Evolutionary conservation across 2,797 vertebrate species (phyloP).

Genomic region (Nannoperca australis): DNA sequence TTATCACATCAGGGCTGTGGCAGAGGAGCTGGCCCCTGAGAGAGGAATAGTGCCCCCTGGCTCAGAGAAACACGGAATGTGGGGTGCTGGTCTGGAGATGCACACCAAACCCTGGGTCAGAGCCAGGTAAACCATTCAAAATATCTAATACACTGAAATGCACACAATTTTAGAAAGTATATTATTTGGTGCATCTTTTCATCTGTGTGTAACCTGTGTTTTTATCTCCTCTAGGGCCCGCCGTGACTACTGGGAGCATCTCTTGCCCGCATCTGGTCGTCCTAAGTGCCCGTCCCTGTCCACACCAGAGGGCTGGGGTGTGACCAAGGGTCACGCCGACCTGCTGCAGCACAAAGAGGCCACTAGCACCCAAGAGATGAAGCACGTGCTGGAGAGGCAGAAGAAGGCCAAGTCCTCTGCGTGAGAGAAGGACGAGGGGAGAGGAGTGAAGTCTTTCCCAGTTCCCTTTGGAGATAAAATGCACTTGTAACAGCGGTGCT

Average conservation of each 20-base stretch:
- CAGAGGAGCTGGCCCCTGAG: constrained; percentile 89
- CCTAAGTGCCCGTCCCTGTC: constrained; percentile 89
- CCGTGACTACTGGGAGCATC: constrained; percentile 91
- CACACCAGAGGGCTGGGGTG: constrained; percentile 90
- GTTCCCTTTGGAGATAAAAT: constrained; percentile 44
- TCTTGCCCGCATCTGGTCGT: constrained; percentile 89
- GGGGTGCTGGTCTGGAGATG: constrained; percentile 85
- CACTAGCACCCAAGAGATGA: constrained; percentile 80
- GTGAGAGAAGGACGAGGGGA: constrained; percentile 23
- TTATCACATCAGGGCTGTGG: constrained; percentile 89
- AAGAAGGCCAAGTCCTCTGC: constrained; percentile 66
- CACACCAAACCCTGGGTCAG: constrained; percentile 94
- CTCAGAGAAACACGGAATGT: constrained; percentile 90
- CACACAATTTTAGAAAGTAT: not conserved
- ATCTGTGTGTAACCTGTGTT: not conserved
- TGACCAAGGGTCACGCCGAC: constrained; percentile 90
- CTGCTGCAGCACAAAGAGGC: constrained; percentile 94
- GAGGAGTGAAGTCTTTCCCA: not conserved
- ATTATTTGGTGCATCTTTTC: not conserved
- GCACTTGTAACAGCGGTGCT: constrained; percentile 65
- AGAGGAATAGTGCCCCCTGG: constrained; percentile 85
- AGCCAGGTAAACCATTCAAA: constrained; percentile 84
- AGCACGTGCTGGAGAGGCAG: constrained; percentile 68
- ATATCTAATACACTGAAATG: not conserved
- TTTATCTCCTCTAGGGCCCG: constrained; percentile 81